These are phyloP conservation scores for Volucella bombylans DNA, from an alignment of 2,888 invertebrate genomes.

Conservation along the genomic window DNA sequence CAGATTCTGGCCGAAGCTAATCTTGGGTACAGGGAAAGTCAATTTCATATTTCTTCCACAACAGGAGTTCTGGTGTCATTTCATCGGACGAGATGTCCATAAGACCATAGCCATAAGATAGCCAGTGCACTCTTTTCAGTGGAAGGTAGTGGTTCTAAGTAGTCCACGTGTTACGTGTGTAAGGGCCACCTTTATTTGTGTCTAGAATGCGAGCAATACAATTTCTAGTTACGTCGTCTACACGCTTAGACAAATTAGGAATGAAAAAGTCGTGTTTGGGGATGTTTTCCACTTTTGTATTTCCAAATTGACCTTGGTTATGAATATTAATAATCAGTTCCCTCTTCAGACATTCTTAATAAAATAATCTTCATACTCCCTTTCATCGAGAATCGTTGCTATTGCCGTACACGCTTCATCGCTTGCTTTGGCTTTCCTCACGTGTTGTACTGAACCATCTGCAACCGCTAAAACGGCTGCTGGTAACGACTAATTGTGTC, in stretches of 20 bases:
- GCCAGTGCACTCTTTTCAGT: too few relatives aligned
- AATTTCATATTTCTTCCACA: too few relatives aligned
- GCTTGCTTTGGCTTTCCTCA: too few relatives aligned
- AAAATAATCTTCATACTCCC: slow-evolving; percentile 19
- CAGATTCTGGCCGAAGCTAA: too few relatives aligned
- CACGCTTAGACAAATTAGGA: slow-evolving; percentile 2
- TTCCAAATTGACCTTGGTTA: slow-evolving; percentile 17
- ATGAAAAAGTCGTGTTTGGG: slow-evolving; percentile 25
- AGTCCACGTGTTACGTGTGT: too few relatives aligned
- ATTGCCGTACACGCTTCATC: too few relatives aligned
- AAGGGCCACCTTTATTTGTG: slow-evolving; percentile 70
- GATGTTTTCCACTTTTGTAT: slow-evolving; percentile 15
- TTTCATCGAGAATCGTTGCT: not conserved
- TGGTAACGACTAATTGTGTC: slow-evolving; percentile 36
- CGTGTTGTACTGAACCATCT: too few relatives aligned
- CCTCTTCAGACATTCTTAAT: not conserved
- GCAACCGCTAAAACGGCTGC: slow-evolving; percentile 3
- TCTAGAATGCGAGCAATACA: slow-evolving; percentile 41
- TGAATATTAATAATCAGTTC: slow-evolving; percentile 12
- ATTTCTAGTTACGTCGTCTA: not conserved
- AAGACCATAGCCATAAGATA: too few relatives aligned
- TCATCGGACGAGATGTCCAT: too few relatives aligned
- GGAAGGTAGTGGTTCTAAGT: too few relatives aligned
- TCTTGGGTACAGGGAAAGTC: too few relatives aligned
- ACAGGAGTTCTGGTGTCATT: too few relatives aligned